Evolutionary conservation across 1,140 invertebrate species (phyloP), one percentile per base, ranked within the genome.

Genomic region (Eumaeus atala): DNA sequence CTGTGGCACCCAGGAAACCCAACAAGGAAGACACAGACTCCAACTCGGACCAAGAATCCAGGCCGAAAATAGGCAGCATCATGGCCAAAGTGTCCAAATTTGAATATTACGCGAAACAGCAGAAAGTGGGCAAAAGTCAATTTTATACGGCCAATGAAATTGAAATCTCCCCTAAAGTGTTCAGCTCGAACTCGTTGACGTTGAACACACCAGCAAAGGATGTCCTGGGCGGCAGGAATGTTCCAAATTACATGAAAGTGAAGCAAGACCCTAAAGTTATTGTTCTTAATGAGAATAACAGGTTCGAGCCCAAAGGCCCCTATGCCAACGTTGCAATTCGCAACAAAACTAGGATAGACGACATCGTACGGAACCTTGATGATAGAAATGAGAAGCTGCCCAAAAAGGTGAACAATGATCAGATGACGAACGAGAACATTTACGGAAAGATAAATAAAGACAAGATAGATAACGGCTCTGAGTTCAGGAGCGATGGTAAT

Each of bases 181-280:
- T 95, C 67, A 91, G 91, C 21, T 89, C 92, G 0, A 93, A 93
- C 66, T 91, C 92, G n/a, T 72, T 93, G 14, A 95, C 93, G 3
- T 92, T 94, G 0, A 94, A 93, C 61, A 93, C 93, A 5, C 93
- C 94, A 2, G 93, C 93, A 0, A 93, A 92, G 81, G 93, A 94
- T 61, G 93, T 95, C 0, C 77, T 95, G 7, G 93, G 91, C 0
- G 85, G 87, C 18, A 88, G 88, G 61, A 89, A 89, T 38, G 72
- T 88, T 3, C 89, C 89, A 0, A 91, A 90, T 57, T 90, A 90
- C 61, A 88, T 89, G 21, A 85, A 77, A 5, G 89, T 87, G 70
- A 73, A 70, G 36, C 63, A 72, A 38, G 69, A 78, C n/a, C 68
- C 74, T 34, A 84, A 78, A 59, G 68, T 75, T 17, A 73, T 87